Evolutionary conservation across 2,888 invertebrate genomes (phyloP).

Genomic region (Muschampia plurimacula): DNA sequence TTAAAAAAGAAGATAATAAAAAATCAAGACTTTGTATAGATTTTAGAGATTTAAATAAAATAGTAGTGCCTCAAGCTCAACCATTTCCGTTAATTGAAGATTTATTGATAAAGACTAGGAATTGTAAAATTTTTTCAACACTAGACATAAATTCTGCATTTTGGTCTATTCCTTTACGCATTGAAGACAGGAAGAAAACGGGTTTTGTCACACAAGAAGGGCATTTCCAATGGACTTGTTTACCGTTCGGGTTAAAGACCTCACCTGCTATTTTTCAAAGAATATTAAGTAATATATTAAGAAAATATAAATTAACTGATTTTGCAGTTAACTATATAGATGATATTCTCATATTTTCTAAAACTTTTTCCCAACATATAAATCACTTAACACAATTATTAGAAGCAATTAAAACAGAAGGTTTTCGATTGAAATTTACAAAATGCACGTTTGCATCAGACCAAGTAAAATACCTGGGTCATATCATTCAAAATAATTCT

Average conservation of each 20-base stretch:
- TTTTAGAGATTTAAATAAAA: slow-evolving; percentile 49
- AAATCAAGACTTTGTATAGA: slow-evolving; percentile 52
- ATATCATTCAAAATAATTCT: slow-evolving; percentile 48
- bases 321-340: slow-evolving; percentile 36
- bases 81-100: slow-evolving; percentile 55
- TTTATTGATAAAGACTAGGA: slow-evolving; percentile 51
- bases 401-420: slow-evolving; percentile 46
- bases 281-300: slow-evolving; percentile 46
- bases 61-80: slow-evolving; percentile 50
- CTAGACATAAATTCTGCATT: slow-evolving; percentile 60
- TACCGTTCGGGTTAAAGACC: slow-evolving; percentile 54
- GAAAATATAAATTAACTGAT: slow-evolving; percentile 40
- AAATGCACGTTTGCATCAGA: slow-evolving; percentile 48
- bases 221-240: slow-evolving; percentile 50
- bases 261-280: slow-evolving; percentile 53
- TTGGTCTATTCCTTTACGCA: slow-evolving; percentile 57
- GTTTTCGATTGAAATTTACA: slow-evolving; percentile 48
- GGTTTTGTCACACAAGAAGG: slow-evolving; percentile 48
- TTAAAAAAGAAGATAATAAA: slow-evolving; percentile 42
- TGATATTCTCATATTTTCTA: slow-evolving; percentile 41
- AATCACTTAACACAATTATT: slow-evolving; percentile 20
- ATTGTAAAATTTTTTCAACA: slow-evolving; percentile 54
- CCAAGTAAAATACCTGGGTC: slow-evolving; percentile 48
- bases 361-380: slow-evolving; percentile 36
- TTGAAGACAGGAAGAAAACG: slow-evolving; percentile 55